phyloP scores from a whole-genome alignment of 2,113 vertebrate genomes.

The Chaetops frenatus region DNA sequence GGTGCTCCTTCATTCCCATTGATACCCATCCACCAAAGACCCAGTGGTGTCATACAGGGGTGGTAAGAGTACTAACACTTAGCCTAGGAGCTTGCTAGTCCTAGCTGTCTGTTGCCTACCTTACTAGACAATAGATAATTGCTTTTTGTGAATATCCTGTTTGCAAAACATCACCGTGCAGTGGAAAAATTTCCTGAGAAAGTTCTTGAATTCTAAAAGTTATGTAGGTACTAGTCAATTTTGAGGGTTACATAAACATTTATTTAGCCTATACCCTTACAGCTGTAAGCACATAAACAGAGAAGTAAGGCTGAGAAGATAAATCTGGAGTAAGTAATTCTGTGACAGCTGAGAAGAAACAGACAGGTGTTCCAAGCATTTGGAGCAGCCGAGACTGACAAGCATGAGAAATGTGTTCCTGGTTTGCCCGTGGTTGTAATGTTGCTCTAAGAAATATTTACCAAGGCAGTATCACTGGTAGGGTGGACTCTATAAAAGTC shows the following conservation, averaged over 20 bases:
- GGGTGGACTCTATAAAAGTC: neutral
- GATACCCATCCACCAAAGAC: neutral
- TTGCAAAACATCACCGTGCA: neutral
- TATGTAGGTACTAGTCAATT: neutral
- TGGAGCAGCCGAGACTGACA: neutral
- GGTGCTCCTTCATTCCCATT: neutral
- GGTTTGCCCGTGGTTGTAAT: neutral
- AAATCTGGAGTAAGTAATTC: slow-evolving; percentile 34
- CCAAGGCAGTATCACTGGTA: neutral
- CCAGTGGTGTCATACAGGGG: neutral
- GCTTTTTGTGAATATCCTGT: neutral
- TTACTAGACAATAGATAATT: neutral
- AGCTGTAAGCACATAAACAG: neutral
- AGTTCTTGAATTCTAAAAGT: neutral
- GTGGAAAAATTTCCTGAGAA: neutral
- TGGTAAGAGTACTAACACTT: neutral
- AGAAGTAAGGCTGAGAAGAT: neutral
- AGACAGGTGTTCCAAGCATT: slow-evolving; percentile 2
- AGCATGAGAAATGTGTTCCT: slow-evolving; percentile 2
- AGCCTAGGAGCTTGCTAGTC: neutral
- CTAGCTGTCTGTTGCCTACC: neutral
- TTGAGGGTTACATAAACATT: neutral
- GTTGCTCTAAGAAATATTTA: neutral
- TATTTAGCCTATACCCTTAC: neutral
- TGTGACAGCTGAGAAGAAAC: neutral